Conservation (phyloP, 2,797 vertebrate species). For the Phoebastria nigripes region DNA sequence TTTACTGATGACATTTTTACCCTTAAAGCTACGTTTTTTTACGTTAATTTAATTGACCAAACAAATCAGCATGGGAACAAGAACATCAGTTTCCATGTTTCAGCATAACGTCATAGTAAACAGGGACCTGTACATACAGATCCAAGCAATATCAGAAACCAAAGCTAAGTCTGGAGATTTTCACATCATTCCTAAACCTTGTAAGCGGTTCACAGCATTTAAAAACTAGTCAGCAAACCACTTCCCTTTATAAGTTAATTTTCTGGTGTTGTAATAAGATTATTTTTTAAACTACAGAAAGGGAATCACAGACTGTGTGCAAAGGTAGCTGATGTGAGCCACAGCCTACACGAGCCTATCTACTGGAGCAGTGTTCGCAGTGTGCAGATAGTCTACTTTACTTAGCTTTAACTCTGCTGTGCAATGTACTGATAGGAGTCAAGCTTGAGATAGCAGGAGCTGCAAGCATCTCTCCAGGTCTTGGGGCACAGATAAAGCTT, state of each 20-base stretch:
- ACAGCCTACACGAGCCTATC: fast-evolving
- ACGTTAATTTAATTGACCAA: not conserved
- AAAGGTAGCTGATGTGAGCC: not conserved
- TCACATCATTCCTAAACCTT: not conserved
- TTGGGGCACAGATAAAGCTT: not conserved
- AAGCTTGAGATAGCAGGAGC: not conserved
- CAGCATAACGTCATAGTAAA: not conserved
- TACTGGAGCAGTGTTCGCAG: not conserved
- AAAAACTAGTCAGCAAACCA: not conserved
- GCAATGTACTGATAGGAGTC: not conserved
- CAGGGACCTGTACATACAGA: not conserved
- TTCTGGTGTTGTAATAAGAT: not conserved
- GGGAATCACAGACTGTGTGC: not conserved
- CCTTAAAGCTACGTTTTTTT: not conserved
- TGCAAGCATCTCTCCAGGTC: not conserved
- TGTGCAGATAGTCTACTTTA: fast-evolving
- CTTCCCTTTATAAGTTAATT: not conserved
- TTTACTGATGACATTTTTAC: not conserved
- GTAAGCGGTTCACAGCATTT: not conserved
- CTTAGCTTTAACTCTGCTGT: not conserved
- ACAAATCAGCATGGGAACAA: not conserved
- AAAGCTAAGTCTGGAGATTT: not conserved
- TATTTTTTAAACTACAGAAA: not conserved
- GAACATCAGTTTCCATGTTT: not conserved
- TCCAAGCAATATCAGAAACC: not conserved